These are phyloP conservation scores for Hippoglossus hippoglossus DNA, from an alignment of 2,797 vertebrate genomes.

Conservation along the genomic window DNA sequence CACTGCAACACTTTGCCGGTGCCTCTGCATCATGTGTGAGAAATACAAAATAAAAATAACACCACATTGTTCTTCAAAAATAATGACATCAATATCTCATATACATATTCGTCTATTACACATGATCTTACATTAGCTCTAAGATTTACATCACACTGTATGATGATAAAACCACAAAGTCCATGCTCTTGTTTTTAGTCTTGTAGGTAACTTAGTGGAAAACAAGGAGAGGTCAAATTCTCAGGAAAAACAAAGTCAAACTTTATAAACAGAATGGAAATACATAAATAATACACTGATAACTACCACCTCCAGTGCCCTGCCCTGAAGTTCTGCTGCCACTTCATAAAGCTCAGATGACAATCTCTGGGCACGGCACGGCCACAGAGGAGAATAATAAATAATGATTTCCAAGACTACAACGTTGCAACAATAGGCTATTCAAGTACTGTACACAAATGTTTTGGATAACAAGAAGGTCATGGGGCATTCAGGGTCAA, in stretches of 20 bases:
- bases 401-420: slow-evolving; percentile 16
- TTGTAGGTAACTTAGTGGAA: neutral
- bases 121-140: slow-evolving; percentile 29
- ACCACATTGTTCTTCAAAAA: slow-evolving; percentile 46
- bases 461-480: slow-evolving; percentile 30
- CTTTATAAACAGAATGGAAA: slow-evolving; percentile 23
- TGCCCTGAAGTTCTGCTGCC: slow-evolving; percentile 7
- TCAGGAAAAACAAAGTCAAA: slow-evolving; percentile 9
- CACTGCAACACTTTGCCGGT: slow-evolving; percentile 25
- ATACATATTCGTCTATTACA: slow-evolving; percentile 42
- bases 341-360: slow-evolving; percentile 17
- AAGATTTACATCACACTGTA: slow-evolving; percentile 35
- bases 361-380: slow-evolving; percentile 4
- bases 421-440: slow-evolving; percentile 35
- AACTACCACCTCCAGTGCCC: neutral
- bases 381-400: slow-evolving; percentile 8
- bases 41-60: slow-evolving; percentile 26
- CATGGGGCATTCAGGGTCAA: slow-evolving; percentile 42
- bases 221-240: slow-evolving; percentile 12
- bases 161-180: slow-evolving; percentile 40
- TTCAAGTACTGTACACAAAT: slow-evolving; percentile 50
- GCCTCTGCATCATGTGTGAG: slow-evolving; percentile 3
- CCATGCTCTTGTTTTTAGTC: slow-evolving; percentile 41
- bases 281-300: slow-evolving; percentile 22
- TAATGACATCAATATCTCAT: slow-evolving; percentile 36